Evolutionary conservation across 2,888 invertebrate genomes (phyloP).

Genomic region (Phymatocera aterrima): DNA sequence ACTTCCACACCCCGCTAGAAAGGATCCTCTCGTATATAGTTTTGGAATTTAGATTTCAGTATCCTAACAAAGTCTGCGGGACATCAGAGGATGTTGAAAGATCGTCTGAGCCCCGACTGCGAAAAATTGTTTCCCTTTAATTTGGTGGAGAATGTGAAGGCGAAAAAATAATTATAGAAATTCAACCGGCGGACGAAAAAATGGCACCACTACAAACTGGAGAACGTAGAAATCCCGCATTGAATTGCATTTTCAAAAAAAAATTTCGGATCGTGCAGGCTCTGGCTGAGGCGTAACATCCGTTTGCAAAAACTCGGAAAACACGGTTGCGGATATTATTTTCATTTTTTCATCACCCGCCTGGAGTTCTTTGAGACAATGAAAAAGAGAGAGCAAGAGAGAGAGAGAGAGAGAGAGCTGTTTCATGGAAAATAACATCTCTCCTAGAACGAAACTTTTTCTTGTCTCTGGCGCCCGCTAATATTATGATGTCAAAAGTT

Average conservation of each 20-base stretch:
- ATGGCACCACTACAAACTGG: background rate
- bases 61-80: background rate
- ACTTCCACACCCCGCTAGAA: background rate
- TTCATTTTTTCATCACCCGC: background rate
- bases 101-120: background rate
- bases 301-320: constrained; percentile 12
- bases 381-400: background rate
- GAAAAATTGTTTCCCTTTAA: background rate
- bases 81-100: background rate
- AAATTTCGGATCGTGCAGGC: background rate
- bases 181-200: background rate
- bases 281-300: background rate
- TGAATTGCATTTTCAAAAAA: background rate
- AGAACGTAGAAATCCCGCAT: background rate
- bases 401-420: background rate
- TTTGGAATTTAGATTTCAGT: background rate
- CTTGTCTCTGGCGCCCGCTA: background rate
- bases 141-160: background rate
- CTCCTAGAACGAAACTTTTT: constrained; percentile 13
- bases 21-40: background rate
- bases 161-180: background rate
- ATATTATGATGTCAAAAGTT: constrained; percentile 26
- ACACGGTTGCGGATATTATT: background rate
- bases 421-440: constrained; percentile 31
- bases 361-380: background rate